These are phyloP conservation scores for Myotis lucifugus DNA, from an alignment of 2,113 vertebrate species.

Conservation along the genomic window DNA sequence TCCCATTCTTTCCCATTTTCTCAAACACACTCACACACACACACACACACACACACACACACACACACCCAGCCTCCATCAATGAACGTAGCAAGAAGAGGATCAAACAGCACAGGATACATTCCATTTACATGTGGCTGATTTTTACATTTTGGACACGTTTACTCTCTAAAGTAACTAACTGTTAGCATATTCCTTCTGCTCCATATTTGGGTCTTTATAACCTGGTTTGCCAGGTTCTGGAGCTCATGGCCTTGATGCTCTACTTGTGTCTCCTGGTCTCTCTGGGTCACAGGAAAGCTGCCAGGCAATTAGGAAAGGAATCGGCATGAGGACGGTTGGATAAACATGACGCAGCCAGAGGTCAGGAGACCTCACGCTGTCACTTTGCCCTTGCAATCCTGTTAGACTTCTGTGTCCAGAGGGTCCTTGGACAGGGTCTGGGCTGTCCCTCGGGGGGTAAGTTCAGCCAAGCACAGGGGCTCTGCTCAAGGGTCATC, in stretches of 20 bases:
- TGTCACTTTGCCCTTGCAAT: neutral
- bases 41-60: no score
- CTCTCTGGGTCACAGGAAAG: no score
- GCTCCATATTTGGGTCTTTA: neutral
- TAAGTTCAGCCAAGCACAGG: neutral
- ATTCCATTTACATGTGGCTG: neutral
- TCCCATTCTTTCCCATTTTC: neutral
- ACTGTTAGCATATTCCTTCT: neutral
- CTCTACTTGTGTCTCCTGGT: neutral
- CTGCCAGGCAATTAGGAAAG: neutral
- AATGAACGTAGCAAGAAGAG: neutral
- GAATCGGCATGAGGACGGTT: neutral
- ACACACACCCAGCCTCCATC: no score
- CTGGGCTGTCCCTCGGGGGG: neutral
- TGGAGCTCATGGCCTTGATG: neutral
- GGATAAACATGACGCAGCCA: neutral
- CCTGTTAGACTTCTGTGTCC: neutral
- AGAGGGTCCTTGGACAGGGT: no score
- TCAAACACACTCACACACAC: no score
- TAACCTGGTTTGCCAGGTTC: neutral
- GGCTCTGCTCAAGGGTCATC: neutral
- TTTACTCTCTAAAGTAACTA: neutral
- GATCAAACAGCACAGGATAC: neutral
- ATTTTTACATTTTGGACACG: neutral
- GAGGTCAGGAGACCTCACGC: neutral